Evolutionary conservation across 2,113 vertebrate genomes (phyloP), one percentile per base, ranked within the genome.

Genomic region (Psittacus erithacus): DNA sequence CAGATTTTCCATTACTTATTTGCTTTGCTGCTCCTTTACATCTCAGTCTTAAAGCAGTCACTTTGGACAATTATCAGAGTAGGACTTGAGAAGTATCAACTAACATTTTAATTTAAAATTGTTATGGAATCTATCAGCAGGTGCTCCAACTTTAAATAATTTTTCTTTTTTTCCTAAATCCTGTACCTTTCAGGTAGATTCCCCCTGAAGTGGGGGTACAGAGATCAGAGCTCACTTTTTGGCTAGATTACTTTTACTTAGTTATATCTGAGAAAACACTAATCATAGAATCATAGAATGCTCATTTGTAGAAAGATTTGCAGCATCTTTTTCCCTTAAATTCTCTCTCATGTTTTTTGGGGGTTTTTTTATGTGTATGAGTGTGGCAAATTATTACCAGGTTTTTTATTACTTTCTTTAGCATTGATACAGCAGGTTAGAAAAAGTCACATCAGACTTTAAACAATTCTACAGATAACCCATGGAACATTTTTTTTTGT

Each of bases 381-480:
- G 33, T 33, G 7, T 24, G 16, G 25, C 13, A 77, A 93, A 79
- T 55, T 0, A 60, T 92, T 49, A 8, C 8, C 88, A 20, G 86
- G 92, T 29, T 82, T 80, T 93, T 57, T 39, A 53, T 49, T 68
- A 73, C n/a, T 84, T 97, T 49, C 15, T 73, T 75, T 47, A 33
- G 53, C 76, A 87, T 91, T 86, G 43, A 88, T 49, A 57, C 14
- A 67, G 27, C 9, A 76, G 88, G 33, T 57, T 93, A 52, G 86
- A 93, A 93, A 41, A 88, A 38, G 67, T 70, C 60, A 80, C 13
- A 43, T 68, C 52, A 92, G 41, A 88, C 86, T 92, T 46, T 86
- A 55, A 82, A 89, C 9, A 88, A 31, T 90, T 96, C 87, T 57
- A 65, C 55, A 96, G 93, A 96, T 91, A 93, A 97, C 75, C 74